phyloP scores from a whole-genome alignment of 2,888 invertebrate genomes.

The Cistogaster globosa region DNA sequence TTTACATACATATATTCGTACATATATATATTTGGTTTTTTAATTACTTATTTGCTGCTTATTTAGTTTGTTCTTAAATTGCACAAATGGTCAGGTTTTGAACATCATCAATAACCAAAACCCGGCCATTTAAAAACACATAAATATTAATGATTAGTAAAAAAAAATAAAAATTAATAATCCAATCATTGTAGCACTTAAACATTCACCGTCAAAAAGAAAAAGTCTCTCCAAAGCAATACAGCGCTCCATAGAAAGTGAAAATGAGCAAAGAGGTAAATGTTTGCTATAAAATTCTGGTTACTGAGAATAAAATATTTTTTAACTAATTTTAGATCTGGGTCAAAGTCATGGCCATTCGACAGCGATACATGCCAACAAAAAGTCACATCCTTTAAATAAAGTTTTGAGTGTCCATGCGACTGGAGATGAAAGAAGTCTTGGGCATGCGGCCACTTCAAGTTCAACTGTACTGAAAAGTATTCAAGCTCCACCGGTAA shows the following conservation, averaged over 20 bases:
- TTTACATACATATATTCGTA: constrained; percentile 37
- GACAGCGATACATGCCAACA: constrained; percentile 38
- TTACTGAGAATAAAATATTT: not conserved
- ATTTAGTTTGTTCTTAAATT: constrained; percentile 65
- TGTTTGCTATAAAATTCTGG: constrained; percentile 1
- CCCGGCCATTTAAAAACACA: constrained; percentile 40
- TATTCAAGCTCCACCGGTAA: constrained; percentile 75
- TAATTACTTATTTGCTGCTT: constrained; percentile 67
- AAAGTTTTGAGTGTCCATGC: constrained; percentile 54
- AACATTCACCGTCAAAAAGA: constrained; percentile 97
- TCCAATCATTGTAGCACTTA: constrained; percentile 88
- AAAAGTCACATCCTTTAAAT: constrained; percentile 58
- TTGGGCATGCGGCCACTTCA: constrained; percentile 34
- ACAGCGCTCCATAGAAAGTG: constrained; percentile 87
- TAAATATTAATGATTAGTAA: constrained; percentile 39
- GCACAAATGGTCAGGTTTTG: constrained; percentile 43
- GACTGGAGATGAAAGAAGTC: constrained; percentile 43
- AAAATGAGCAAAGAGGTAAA: constrained; percentile 86
- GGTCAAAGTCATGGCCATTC: constrained; percentile 46
- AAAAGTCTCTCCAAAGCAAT: constrained; percentile 93
- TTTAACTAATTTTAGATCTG: constrained; percentile 49
- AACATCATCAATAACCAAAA: constrained; percentile 33
- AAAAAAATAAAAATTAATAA: constrained; percentile 9
- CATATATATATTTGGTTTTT: constrained; percentile 48
- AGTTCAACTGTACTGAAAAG: constrained; percentile 49